A percentile compares a stretch with the other conserved stretches of the same genome.
Evolutionary conservation across 2,797 vertebrate species (phyloP).

Genomic region (Austrolebias charrua): DNA sequence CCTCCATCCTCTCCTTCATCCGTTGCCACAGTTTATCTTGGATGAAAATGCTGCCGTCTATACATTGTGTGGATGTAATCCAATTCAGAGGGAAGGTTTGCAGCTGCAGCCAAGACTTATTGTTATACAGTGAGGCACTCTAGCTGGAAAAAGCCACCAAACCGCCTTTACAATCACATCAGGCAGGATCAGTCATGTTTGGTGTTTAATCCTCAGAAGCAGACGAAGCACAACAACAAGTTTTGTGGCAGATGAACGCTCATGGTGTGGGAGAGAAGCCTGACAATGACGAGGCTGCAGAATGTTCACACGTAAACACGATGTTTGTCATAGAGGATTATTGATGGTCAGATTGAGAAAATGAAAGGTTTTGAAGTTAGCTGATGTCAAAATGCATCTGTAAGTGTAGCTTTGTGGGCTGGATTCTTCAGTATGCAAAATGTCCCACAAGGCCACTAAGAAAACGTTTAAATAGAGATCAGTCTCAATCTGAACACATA

Average conservation of each 20-base stretch:
- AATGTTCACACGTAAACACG: conserved; percentile 57
- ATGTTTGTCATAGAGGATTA: conserved; percentile 68
- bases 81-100: conserved; percentile 64
- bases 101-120: conserved; percentile 59
- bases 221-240: conserved; percentile 45
- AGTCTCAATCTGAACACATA: background rate
- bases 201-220: conserved; percentile 66
- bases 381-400: background rate
- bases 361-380: conserved; percentile 46
- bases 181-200: conserved; percentile 66
- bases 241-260: conserved; percentile 52
- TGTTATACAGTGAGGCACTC: conserved; percentile 54
- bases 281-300: conserved; percentile 45
- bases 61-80: conserved; percentile 70
- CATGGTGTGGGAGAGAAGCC: conserved; percentile 36
- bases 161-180: conserved; percentile 52
- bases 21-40: conserved; percentile 55
- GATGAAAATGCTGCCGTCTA: conserved; percentile 50
- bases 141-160: conserved; percentile 59
- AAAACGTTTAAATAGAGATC: background rate
- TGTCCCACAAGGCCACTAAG: background rate
- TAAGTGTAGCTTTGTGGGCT: background rate
- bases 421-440: background rate
- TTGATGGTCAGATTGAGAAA: conserved; percentile 31
- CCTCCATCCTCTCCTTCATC: conserved; percentile 41